Evolutionary conservation across 2,797 vertebrate genomes (phyloP), one percentile per base, ranked within the genome.

Genomic region (Sciurus carolinensis): DNA sequence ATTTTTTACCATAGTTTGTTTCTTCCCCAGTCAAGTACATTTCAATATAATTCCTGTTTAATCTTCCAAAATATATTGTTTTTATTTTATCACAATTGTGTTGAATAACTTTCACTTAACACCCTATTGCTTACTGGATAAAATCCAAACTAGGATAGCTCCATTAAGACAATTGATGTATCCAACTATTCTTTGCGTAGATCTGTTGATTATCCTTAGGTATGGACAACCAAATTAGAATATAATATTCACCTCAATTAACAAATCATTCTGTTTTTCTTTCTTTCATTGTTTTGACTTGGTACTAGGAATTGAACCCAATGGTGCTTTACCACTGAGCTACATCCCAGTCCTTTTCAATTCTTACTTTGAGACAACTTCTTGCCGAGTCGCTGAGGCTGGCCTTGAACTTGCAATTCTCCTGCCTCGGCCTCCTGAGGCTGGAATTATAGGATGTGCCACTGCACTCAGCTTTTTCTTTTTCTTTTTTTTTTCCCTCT

Each of bases 81-180:
- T 75, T 66, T 82, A 89, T 84, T 92, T 24, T 72, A 83, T 76
- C 42, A 82, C 30, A 85, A 42, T 47, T 47, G 8, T 91, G 75
- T 86, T 96, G 22, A 73, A 26, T 79, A 91, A 84, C n/a, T n/a
- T 69, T 90, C 59, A 84, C 39, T 62, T 22, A 77, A 36, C 44
- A 80, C 86, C 2, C 39, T 81, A 5, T 88, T 89, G 30, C 28
- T 95, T 86, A n/a, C 1, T 87, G 57, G 47, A 50, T 87, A 76
- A 96, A 97, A 91, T 59, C n/a, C 82, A 92, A 26, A 90, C 33
- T 88, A 54, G 44, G 47, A 24, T 90, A 72, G 18, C 67, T 92
- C 67, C n/a, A 52, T 14, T 80, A 39, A 87, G 67, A 84, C 66
- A 81, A 57, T 11, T 26, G 4, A 69, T 57, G 10, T 83, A 17